Percentiles rank a stretch among this genome's conserved stretches.
Conservation (phyloP, 1,140 invertebrate species). For the Drosophila orosa region DNA sequence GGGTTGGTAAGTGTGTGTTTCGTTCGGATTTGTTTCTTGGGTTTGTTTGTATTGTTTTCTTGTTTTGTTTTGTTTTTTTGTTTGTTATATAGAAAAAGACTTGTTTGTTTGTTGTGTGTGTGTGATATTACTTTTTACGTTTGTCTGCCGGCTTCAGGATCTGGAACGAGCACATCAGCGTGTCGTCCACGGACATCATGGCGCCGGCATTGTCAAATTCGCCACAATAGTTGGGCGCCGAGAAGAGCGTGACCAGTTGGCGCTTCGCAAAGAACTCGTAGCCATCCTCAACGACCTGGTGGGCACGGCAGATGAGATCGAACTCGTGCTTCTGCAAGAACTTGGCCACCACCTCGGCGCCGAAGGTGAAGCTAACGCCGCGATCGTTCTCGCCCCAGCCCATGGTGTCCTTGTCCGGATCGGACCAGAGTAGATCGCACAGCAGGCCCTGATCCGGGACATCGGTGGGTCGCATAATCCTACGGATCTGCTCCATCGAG, state of each 20-base stretch:
- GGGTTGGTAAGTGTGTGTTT: constrained; percentile 50
- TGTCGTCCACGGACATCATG: constrained; percentile 99
- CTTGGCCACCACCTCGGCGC: constrained; percentile 95
- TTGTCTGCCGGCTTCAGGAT: constrained; percentile 99
- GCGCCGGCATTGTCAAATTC: constrained; percentile 99
- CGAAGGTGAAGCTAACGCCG: constrained; percentile 98
- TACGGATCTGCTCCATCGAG: constrained; percentile 95
- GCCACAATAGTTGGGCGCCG: constrained; percentile 98
- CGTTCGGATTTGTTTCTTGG: constrained; percentile 49
- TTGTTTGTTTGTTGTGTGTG: constrained; percentile 89
- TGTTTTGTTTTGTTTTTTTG: constrained; percentile 33
- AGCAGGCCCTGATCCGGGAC: constrained; percentile 96
- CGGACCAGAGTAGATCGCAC: constrained; percentile 99
- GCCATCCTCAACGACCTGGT: constrained; percentile 99
- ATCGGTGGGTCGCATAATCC: constrained; percentile 96
- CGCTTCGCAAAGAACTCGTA: constrained; percentile 99
- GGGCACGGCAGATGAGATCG: constrained; percentile 98
- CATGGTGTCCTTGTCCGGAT: constrained; percentile 96
- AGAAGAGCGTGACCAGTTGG: constrained; percentile 98
- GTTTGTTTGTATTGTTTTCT: constrained; percentile 40
- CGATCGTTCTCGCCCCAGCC: constrained; percentile 98
- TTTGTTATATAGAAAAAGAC: constrained; percentile 84
- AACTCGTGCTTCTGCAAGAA: constrained; percentile 98
- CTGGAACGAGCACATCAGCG: constrained; percentile 99
- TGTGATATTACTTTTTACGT: constrained; percentile 97